Percentiles rank a stretch among this genome's conserved stretches.
These are phyloP conservation scores for Dendrolimus houi DNA, from an alignment of 2,888 invertebrate genomes.

Conservation along the genomic window DNA sequence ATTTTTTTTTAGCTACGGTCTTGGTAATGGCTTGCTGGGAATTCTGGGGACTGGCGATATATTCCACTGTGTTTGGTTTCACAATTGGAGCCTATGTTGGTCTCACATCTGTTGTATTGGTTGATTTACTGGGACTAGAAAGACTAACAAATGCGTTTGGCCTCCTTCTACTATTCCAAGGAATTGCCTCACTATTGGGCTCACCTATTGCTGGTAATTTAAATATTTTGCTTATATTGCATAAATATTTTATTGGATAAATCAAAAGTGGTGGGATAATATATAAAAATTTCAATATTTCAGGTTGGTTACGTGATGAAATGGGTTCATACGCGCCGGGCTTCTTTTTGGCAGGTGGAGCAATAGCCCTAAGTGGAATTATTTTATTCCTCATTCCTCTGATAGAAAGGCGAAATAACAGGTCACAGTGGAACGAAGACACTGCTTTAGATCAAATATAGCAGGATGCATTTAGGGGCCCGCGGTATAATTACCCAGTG, in stretches of 20 bases:
- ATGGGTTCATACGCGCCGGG: slow-evolving; percentile 88
- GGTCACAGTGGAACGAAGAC: slow-evolving; percentile 36
- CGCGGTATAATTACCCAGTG: slow-evolving; percentile 29
- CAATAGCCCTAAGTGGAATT: slow-evolving; percentile 90
- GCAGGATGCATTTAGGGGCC: slow-evolving; percentile 39
- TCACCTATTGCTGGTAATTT: slow-evolving; percentile 92
- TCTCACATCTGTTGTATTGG: slow-evolving; percentile 96
- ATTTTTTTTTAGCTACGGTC: slow-evolving; percentile 80
- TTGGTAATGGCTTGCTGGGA: slow-evolving; percentile 85
- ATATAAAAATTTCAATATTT: slow-evolving; percentile 18
- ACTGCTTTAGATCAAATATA: slow-evolving; percentile 57
- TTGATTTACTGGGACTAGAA: slow-evolving; percentile 94
- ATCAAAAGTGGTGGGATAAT: too few species aligned
- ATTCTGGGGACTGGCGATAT: slow-evolving; percentile 84
- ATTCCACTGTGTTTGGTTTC: slow-evolving; percentile 89
- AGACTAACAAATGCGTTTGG: slow-evolving; percentile 97
- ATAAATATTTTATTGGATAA: slow-evolving; percentile 2
- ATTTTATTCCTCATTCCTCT: slow-evolving; percentile 91
- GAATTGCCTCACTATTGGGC: slow-evolving; percentile 93
- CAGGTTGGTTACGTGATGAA: slow-evolving; percentile 90
- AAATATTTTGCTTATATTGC: background rate
- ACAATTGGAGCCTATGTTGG: slow-evolving; percentile 97
- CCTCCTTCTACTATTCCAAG: slow-evolving; percentile 93
- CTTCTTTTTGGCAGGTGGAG: slow-evolving; percentile 90
- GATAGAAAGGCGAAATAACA: slow-evolving; percentile 69